Evolutionary conservation across 2,888 invertebrate genomes (phyloP).

Genomic region (Leptinotarsa juncta): DNA sequence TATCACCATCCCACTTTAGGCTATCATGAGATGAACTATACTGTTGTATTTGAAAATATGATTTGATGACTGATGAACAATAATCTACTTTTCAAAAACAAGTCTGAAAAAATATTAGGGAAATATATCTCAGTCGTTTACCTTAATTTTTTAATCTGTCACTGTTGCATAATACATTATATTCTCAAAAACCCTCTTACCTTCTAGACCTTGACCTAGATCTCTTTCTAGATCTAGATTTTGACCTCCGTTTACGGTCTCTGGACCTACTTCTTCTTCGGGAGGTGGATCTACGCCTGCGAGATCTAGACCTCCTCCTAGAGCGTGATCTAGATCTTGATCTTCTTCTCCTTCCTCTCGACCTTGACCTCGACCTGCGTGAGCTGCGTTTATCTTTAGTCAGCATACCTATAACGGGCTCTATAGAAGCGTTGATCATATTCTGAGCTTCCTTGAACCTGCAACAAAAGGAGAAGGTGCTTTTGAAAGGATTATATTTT

Average conservation of each 20-base stretch:
- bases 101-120: no score
- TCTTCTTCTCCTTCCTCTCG: constrained; percentile 66
- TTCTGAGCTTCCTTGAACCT: constrained; percentile 93
- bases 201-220: constrained; percentile 52
- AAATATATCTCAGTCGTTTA: no score
- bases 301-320: constrained; percentile 58
- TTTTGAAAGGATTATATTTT: no score
- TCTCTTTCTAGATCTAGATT: constrained; percentile 65
- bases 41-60: no score
- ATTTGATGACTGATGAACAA: no score
- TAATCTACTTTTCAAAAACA: no score
- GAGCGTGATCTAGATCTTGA: constrained; percentile 74
- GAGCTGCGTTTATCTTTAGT: constrained; percentile 84
- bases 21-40: no score
- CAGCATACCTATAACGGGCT: constrained; percentile 88
- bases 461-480: no score
- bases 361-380: constrained; percentile 62
- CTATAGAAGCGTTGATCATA: constrained; percentile 93
- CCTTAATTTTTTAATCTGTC: no score
- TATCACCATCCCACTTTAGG: no score
- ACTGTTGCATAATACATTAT: not conserved
- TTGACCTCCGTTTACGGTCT: constrained; percentile 72
- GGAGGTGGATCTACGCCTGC: constrained; percentile 69
- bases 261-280: constrained; percentile 70
- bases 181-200: constrained; percentile 30